These are phyloP conservation scores for Canis aureus DNA, from an alignment of 2,113 vertebrate genomes.

Conservation along the genomic window DNA sequence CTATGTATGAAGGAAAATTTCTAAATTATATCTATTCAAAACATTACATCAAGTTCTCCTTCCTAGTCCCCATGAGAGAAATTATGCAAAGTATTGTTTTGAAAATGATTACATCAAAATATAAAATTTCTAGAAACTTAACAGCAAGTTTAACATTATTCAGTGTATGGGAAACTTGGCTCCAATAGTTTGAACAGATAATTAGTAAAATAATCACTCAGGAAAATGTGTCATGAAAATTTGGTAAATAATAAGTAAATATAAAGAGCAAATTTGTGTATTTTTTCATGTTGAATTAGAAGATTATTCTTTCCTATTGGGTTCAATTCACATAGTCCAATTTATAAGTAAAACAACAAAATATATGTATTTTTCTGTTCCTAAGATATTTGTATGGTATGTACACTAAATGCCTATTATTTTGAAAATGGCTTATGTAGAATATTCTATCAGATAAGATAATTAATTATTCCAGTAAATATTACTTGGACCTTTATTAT, in stretches of 20 bases:
- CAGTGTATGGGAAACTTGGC: slow-evolving; percentile 11
- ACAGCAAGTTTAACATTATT: slow-evolving; percentile 65
- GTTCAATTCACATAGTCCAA: not conserved
- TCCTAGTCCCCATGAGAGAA: slow-evolving; percentile 45
- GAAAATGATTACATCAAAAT: slow-evolving; percentile 62
- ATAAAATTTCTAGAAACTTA: slow-evolving; percentile 73
- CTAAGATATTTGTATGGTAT: not conserved
- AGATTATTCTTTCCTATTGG: not conserved
- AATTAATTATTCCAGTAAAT: not conserved
- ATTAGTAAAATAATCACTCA: slow-evolving; percentile 62
- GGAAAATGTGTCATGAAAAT: slow-evolving; percentile 19
- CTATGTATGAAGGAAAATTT: slow-evolving; percentile 49
- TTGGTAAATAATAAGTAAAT: not conserved
- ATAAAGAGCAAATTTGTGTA: slow-evolving; percentile 20
- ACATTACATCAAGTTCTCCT: slow-evolving; percentile 46
- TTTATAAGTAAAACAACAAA: not conserved
- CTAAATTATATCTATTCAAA: slow-evolving; percentile 43
- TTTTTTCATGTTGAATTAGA: slow-evolving; percentile 45
- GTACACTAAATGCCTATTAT: slow-evolving; percentile 5
- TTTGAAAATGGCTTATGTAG: not conserved
- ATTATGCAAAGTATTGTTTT: slow-evolving; percentile 69
- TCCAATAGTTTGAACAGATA: slow-evolving; percentile 50
- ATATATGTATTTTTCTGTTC: not conserved
- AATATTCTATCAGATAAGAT: not conserved
- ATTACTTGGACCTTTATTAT: not conserved